Evolutionary conservation across 2,888 invertebrate genomes (phyloP).

Genomic region (Acleris literana): DNA sequence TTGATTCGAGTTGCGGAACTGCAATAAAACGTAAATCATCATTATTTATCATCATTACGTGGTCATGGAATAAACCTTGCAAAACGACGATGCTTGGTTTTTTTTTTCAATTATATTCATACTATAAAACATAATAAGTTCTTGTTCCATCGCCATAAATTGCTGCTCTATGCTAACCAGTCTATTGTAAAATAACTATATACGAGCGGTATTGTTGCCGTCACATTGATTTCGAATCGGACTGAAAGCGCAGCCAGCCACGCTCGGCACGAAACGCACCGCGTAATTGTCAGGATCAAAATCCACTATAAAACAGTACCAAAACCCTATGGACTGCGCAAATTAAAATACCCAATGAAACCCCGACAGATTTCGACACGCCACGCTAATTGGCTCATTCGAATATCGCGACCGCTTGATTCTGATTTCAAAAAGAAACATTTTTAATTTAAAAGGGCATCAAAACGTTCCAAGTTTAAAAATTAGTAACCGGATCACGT

Average conservation of each 20-base stretch:
- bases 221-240: slow-evolving; percentile 4
- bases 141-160: too few relatives aligned
- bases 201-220: not conserved
- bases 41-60: not conserved
- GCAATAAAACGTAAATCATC: slow-evolving; percentile 14
- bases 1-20: slow-evolving; percentile 21
- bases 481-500: slow-evolving; percentile 67
- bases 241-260: slow-evolving; percentile 40
- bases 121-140: too few relatives aligned
- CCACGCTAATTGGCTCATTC: slow-evolving; percentile 65
- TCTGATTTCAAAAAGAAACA: slow-evolving; percentile 43
- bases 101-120: too few relatives aligned
- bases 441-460: slow-evolving; percentile 31
- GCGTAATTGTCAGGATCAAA: slow-evolving; percentile 57
- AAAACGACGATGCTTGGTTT: too few relatives aligned
- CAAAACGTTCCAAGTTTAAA: slow-evolving; percentile 46
- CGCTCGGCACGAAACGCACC: slow-evolving; percentile 47
- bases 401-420: slow-evolving; percentile 52
- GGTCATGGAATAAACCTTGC: too few relatives aligned
- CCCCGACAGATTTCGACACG: slow-evolving; percentile 63
- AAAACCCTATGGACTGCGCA: slow-evolving; percentile 43
- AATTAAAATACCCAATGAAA: slow-evolving; percentile 59
- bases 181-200: too few relatives aligned
- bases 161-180: too few relatives aligned
- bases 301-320: slow-evolving; percentile 56